Base-by-base conservation (phyloP, 2,888 invertebrate genomes). In the Anodontia alba region DNA sequence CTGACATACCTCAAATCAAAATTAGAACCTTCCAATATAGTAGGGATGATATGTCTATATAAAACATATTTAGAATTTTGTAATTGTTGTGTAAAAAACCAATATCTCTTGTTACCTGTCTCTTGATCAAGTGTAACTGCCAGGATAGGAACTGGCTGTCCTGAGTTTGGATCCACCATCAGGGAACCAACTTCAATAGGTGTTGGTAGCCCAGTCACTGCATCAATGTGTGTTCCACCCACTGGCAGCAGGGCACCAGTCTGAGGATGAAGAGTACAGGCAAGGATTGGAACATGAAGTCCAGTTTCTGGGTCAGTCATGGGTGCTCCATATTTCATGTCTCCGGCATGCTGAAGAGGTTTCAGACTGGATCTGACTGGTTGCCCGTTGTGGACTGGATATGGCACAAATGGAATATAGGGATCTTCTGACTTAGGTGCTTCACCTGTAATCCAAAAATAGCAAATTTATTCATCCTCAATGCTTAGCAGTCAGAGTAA, bases 161-260 rank as follows among this genome's bases (percentile, higher is more conserved):
- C 89, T 26, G 91, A 89, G 54, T 86, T 89, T 0, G 93, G 91
- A 76, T 94, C 94, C 17, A 92, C 83, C 93, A 94, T 94, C 38
- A 93, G 77, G 8, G 93, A 92, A 0, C 93, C 93, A 3, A 93
- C 83, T 74, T 94, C 94, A 36, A 94, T 93, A 15, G 94, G 92
- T n/a, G 92, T 90, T 2, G 92, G 92, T 46, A 93, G 84, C 7
- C 92, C 90, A 1, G 93, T 94, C 33, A 94, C 93, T 0, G 93
- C 93, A 78, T 94, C 94, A 7, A 88, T 86, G 80, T 93, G 93
- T 20, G 93, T 90, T 15, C 94, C 93, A 33, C 92, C 93, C 1
- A 94, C 84, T 7, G 93, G 93, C 43, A 93, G 85, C 10, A 93
- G 85, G 7, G 91, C 87, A 12, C 93, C 92, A 26, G 91, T 91